Percentiles rank a stretch among this genome's conserved stretches.
Evolutionary conservation across 1,140 invertebrate species (phyloP).

Genomic region (Drosophila pachea): DNA sequence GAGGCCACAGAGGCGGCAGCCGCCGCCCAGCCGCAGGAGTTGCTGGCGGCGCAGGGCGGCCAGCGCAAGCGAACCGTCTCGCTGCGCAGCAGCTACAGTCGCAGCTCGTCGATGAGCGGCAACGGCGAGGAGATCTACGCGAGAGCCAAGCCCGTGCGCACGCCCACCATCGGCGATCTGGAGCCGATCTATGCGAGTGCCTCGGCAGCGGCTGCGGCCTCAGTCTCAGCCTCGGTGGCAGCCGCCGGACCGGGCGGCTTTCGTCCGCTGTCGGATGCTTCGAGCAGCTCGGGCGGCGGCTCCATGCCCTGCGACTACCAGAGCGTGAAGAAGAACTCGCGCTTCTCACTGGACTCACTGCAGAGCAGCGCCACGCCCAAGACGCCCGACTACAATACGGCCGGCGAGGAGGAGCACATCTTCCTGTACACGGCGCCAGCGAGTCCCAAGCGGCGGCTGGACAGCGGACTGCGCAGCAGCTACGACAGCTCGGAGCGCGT

Average conservation of each 20-base stretch:
- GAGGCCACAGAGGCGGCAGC: slow-evolving; percentile 63
- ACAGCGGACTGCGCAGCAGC: slow-evolving; percentile 67
- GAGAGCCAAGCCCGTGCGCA: slow-evolving; percentile 67
- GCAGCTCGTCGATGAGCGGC: slow-evolving; percentile 40
- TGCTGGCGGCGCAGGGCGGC: slow-evolving; percentile 24
- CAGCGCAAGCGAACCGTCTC: slow-evolving; percentile 64
- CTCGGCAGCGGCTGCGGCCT: slow-evolving; percentile 17
- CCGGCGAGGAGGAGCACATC: slow-evolving; percentile 75
- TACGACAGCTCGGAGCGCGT: slow-evolving; percentile 69
- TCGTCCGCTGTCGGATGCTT: slow-evolving; percentile 71
- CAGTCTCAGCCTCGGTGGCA: neutral
- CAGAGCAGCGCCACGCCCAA: slow-evolving; percentile 75
- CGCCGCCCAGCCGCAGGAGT: slow-evolving; percentile 26
- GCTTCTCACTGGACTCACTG: slow-evolving; percentile 73
- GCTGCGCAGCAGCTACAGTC: slow-evolving; percentile 66
- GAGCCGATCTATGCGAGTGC: slow-evolving; percentile 71
- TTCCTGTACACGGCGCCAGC: slow-evolving; percentile 75
- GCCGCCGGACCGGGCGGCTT: slow-evolving; percentile 28
- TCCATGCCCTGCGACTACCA: slow-evolving; percentile 75
- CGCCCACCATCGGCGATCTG: slow-evolving; percentile 67
- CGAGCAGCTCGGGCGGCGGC: slow-evolving; percentile 68
- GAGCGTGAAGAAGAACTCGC: slow-evolving; percentile 72
- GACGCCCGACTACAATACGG: slow-evolving; percentile 74
- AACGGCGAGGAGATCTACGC: slow-evolving; percentile 65
- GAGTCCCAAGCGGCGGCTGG: slow-evolving; percentile 63